A percentile compares a stretch with the other conserved stretches of the same genome.
phyloP scores from a whole-genome alignment of 1,140 invertebrate genomes.

The Heliothis subflexa region DNA sequence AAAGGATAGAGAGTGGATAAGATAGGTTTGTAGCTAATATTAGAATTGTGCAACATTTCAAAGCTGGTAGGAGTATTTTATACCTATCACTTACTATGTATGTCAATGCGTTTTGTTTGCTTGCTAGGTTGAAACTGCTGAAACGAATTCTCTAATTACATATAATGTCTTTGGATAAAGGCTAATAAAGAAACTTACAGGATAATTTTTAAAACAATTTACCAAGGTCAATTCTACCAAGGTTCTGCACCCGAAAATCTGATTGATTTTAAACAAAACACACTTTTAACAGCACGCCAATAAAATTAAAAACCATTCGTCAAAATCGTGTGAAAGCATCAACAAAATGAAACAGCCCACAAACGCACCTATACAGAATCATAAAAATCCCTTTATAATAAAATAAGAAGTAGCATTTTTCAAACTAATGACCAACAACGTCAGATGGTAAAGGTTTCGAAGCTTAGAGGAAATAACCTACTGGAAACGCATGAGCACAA shows the following conservation, averaged over 20 bases:
- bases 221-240: no score
- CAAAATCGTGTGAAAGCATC: slow-evolving; percentile 35
- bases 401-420: slow-evolving; percentile 49
- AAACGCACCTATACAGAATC: slow-evolving; percentile 19
- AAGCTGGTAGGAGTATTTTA: background rate
- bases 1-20: slow-evolving; percentile 21
- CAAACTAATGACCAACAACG: slow-evolving; percentile 53
- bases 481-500: no score
- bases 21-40: background rate
- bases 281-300: slow-evolving; percentile 16
- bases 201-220: no score
- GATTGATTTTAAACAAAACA: slow-evolving; percentile 2
- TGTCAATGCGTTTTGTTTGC: no score
- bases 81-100: no score
- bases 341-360: slow-evolving; percentile 7
- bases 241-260: no score
- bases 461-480: no score
- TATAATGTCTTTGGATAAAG: no score
- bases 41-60: slow-evolving; percentile 4
- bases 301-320: slow-evolving; percentile 12
- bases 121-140: no score
- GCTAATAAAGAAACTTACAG: no score
- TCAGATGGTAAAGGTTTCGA: slow-evolving; percentile 52
- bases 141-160: no score
- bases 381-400: slow-evolving; percentile 40